These are phyloP conservation scores for Hiodon alosoides DNA, from an alignment of 2,113 vertebrate species.

Conservation along the genomic window DNA sequence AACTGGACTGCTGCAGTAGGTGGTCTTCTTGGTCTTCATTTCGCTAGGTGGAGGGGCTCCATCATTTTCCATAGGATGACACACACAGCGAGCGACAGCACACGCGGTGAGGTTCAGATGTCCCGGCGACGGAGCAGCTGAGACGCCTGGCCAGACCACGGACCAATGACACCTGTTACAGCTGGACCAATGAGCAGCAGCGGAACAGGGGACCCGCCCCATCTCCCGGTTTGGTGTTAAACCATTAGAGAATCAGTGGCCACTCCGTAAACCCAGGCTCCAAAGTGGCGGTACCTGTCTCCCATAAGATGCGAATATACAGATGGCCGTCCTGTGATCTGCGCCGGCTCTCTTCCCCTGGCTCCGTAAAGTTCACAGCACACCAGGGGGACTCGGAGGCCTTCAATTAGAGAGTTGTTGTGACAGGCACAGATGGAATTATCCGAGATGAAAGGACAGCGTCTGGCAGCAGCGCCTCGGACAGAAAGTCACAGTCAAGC, in stretches of 20 bases:
- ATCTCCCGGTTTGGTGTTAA: background rate
- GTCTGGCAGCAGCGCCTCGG: background rate
- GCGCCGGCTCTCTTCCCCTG: background rate
- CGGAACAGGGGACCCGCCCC: background rate
- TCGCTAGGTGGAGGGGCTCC: background rate
- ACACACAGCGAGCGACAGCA: background rate
- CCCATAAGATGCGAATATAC: background rate
- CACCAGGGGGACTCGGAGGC: background rate
- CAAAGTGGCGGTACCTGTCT: background rate
- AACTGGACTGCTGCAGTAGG: background rate
- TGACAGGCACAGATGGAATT: slow-evolving; percentile 22
- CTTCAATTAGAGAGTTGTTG: slow-evolving; percentile 9
- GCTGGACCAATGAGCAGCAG: background rate
- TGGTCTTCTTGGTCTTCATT: background rate
- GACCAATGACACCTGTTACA: slow-evolving; percentile 3
- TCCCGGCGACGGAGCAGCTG: background rate
- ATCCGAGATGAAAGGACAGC: slow-evolving; percentile 14
- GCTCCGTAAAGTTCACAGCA: background rate
- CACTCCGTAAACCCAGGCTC: background rate
- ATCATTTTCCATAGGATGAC: background rate
- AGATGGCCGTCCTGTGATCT: background rate
- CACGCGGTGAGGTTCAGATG: background rate
- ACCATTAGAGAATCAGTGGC: background rate
- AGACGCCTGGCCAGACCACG: background rate
- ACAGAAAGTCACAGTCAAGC: background rate